A percentile compares a stretch with the other conserved stretches of the same genome.
These are phyloP conservation scores for Lepisosteus oculatus DNA, from an alignment of 2,113 vertebrate species.

Conservation along the genomic window DNA sequence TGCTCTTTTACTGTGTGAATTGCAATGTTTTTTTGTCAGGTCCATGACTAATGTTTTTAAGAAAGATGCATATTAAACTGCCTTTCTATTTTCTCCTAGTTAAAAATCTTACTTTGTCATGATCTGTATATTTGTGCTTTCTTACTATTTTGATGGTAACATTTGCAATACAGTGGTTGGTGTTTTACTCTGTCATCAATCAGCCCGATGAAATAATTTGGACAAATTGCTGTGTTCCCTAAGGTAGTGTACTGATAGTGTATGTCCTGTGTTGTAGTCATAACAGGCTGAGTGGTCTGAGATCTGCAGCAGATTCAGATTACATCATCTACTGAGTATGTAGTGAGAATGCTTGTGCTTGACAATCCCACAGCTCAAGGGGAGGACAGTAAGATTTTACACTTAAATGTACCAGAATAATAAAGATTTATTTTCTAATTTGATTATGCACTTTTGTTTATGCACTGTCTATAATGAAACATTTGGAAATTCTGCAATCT, in stretches of 20 bases:
- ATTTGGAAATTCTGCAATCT: too few relatives aligned
- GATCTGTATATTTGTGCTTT: too few relatives aligned
- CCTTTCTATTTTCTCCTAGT: neutral
- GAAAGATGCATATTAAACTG: neutral
- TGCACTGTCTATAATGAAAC: too few relatives aligned
- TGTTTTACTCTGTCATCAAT: neutral
- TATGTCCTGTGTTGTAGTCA: neutral
- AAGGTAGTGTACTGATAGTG: neutral
- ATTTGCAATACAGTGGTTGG: too few relatives aligned
- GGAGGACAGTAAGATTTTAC: too few relatives aligned
- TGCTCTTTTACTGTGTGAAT: too few relatives aligned
- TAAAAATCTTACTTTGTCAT: neutral
- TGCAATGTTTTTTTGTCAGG: too few relatives aligned
- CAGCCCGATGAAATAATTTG: neutral
- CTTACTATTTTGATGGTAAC: too few relatives aligned
- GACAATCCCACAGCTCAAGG: too few relatives aligned
- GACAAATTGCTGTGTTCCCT: neutral
- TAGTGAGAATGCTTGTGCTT: conserved; percentile 29
- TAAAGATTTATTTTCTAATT: too few relatives aligned
- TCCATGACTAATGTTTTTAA: neutral
- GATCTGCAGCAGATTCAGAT: conserved; percentile 37
- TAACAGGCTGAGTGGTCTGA: neutral
- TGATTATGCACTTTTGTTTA: too few relatives aligned
- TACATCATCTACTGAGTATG: conserved; percentile 64
- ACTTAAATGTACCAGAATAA: too few relatives aligned